Evolutionary conservation across 2,797 vertebrate species (phyloP), one percentile per base, ranked within the genome.

Genomic region (Sebastes vulpes): DNA sequence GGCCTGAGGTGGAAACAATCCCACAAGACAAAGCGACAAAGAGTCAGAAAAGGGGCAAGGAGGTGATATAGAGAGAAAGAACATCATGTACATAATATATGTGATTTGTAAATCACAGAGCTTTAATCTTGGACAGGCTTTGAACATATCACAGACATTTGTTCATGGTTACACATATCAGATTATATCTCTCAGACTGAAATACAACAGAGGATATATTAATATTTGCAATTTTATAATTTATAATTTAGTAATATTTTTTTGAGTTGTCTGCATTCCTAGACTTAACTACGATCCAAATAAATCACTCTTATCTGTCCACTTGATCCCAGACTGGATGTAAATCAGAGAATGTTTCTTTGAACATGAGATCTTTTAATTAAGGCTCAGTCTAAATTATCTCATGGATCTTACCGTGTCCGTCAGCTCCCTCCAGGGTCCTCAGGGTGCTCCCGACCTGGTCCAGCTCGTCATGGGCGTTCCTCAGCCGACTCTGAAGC

Each of bases 401-500:
- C 52, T 60, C 1, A 26, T 56, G n/a, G 94, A 35, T 87, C 86
- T 89, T 42, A 98, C 98, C 97, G 2, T 95, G 96, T 77, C 94
- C 91, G 28, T 97, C 96, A 3, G 93, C 94, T 65, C 94, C 95
- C 81, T 97, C 91, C 86, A 97, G 86, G 31, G 92, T 89, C 84
- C 94, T 96, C 38, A 98, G 79, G 7, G 93, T 92, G 57, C 84
- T 87, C 82, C 91, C 96, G 76, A 95, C 95, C 89, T 95, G 94
- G 21, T 97, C 94, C 53, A 98, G 89, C 74, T 97, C 96, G 3
- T 90, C 80, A 2, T 90, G 92, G 10, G 93, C 86, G 14, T 85
- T 93, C 76, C 93, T 96, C 21, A 98, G 87, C 35, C 96, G 96
- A 83, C 92, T 87, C 93, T 94, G 96, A 60, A 97, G 93, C 46